Percentiles rank a stretch among this genome's conserved stretches.
These are phyloP conservation scores for Drosophila tripunctata DNA, from an alignment of 2,888 invertebrate genomes.

Conservation along the genomic window DNA sequence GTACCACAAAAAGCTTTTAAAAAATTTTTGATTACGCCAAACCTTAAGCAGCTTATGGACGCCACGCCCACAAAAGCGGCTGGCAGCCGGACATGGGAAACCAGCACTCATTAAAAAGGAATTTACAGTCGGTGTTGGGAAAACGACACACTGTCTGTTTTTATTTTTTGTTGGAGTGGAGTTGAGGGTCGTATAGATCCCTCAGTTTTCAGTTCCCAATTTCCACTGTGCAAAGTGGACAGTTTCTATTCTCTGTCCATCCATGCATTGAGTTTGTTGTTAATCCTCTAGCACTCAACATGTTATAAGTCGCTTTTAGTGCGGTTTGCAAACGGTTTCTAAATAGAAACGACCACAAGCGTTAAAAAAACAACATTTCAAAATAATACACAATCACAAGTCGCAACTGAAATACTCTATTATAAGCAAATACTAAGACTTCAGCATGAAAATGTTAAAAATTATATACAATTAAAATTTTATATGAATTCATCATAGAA, in stretches of 20 bases:
- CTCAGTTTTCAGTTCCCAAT: too few relatives aligned
- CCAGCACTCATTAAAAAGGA: conserved; percentile 79
- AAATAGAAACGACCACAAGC: conserved; percentile 42
- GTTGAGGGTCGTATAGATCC: conserved; percentile 11
- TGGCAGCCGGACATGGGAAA: conserved; percentile 38
- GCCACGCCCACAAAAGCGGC: conserved; percentile 22
- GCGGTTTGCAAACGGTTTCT: conserved; percentile 76
- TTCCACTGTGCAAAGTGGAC: conserved; percentile 30
- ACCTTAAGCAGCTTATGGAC: conserved; percentile 80
- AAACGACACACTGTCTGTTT: not conserved
- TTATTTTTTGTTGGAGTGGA: too few relatives aligned
- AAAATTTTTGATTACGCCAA: conserved; percentile 79
- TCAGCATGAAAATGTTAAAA: not conserved
- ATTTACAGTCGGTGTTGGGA: conserved; percentile 56
- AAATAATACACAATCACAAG: not conserved
- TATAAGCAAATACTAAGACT: too few relatives aligned
- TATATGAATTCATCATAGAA: too few relatives aligned
- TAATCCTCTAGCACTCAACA: conserved; percentile 80
- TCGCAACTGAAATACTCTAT: conserved; percentile 21
- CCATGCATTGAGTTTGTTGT: conserved; percentile 57
- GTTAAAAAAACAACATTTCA: conserved; percentile 2
- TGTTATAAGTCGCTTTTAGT: conserved; percentile 81
- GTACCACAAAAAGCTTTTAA: conserved; percentile 79
- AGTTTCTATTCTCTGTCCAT: conserved; percentile 39
- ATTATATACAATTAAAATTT: too few relatives aligned